phyloP scores from a whole-genome alignment of 2,113 vertebrate species.

The Actenoides lindsayi region DNA sequence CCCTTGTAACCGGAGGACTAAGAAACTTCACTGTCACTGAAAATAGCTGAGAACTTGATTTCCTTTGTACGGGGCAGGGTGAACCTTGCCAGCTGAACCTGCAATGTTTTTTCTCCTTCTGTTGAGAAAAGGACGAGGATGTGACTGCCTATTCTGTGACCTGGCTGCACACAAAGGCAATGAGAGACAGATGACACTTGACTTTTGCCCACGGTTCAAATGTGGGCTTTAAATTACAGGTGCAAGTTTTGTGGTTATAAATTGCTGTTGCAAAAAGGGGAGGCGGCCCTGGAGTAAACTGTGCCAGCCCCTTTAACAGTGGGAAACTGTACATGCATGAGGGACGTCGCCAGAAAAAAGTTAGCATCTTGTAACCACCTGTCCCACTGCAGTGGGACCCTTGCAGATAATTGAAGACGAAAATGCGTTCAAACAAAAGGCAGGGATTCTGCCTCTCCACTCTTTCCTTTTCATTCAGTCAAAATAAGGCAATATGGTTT shows the following conservation, averaged over 20 bases:
- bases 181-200: background rate
- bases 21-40: background rate
- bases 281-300: background rate
- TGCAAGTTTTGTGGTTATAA: slow-evolving; percentile 7
- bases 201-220: slow-evolving; percentile 18
- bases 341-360: background rate
- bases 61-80: background rate
- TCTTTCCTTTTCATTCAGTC: background rate
- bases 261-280: background rate
- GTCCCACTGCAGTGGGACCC: background rate
- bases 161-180: background rate
- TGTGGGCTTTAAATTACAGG: slow-evolving; percentile 31
- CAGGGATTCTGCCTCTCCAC: background rate
- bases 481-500: background rate
- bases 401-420: slow-evolving; percentile 2
- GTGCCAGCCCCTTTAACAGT: background rate
- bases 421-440: background rate
- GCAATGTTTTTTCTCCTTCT: background rate
- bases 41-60: slow-evolving; percentile 27
- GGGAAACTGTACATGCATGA: background rate
- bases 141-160: background rate
- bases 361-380: slow-evolving; percentile 12
- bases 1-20: background rate
- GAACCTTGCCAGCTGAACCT: background rate
- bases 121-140: background rate